phyloP scores from a whole-genome alignment of 2,113 vertebrate genomes.

The Chaenocephalus aceratus region DNA sequence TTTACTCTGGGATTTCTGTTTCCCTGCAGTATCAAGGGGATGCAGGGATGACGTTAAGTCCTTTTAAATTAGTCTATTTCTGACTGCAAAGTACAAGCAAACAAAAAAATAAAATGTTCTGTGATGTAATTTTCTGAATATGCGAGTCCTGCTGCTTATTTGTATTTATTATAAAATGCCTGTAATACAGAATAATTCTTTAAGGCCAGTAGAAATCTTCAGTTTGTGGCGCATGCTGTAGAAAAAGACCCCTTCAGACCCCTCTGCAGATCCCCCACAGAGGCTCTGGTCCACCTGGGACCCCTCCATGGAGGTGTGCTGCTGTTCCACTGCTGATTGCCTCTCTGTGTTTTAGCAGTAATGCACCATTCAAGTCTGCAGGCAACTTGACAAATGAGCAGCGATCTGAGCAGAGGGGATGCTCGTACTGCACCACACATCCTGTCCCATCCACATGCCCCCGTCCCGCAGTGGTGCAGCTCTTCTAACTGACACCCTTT shows the following conservation, averaged over 20 bases:
- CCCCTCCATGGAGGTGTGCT: slow-evolving; percentile 73
- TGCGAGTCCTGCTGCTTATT: neutral
- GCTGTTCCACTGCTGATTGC: slow-evolving; percentile 72
- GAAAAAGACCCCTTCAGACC: slow-evolving; percentile 47
- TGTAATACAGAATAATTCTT: neutral
- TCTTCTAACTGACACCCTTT: slow-evolving; percentile 54
- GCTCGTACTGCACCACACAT: slow-evolving; percentile 82
- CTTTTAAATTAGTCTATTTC: slow-evolving; percentile 2
- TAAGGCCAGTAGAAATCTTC: slow-evolving; percentile 9
- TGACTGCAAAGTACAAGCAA: slow-evolving; percentile 21
- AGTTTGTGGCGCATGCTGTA: neutral
- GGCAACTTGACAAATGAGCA: slow-evolving; percentile 86
- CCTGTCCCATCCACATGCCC: slow-evolving; percentile 70
- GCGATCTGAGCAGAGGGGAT: slow-evolving; percentile 78
- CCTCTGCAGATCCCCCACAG: slow-evolving; percentile 59
- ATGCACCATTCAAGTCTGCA: slow-evolving; percentile 87
- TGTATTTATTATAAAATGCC: neutral
- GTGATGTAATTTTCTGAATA: slow-evolving; percentile 24
- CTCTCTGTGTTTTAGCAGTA: slow-evolving; percentile 82
- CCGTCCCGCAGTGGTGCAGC: slow-evolving; percentile 75
- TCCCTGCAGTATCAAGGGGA: neutral
- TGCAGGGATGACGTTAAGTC: neutral
- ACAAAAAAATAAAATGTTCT: slow-evolving; percentile 36
- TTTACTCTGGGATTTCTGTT: slow-evolving; percentile 17
- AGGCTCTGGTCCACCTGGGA: slow-evolving; percentile 76